Conservation (phyloP, 2,888 invertebrate species). For the Strigamia transsilvanica region DNA sequence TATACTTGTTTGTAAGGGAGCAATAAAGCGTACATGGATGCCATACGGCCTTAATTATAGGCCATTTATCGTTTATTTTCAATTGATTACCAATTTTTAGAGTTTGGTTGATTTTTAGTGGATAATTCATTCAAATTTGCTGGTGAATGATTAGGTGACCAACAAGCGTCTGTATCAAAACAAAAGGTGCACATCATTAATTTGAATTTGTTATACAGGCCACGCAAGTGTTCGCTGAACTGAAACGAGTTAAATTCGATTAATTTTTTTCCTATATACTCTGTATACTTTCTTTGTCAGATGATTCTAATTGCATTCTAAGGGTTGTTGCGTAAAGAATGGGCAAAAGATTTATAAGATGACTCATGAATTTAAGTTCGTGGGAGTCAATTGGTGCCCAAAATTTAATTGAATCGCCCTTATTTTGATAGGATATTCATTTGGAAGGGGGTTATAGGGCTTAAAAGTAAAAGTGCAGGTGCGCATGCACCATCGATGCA, state of each 20-base stretch:
- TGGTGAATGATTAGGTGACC: too few species aligned
- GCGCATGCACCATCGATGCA: slow-evolving; percentile 41
- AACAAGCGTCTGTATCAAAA: neutral
- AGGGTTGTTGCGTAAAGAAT: neutral
- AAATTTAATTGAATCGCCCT: slow-evolving; percentile 14
- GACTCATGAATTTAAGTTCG: slow-evolving; percentile 10
- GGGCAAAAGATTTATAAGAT: slow-evolving; percentile 6
- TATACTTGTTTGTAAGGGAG: neutral
- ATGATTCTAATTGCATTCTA: neutral
- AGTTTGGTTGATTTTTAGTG: too few species aligned
- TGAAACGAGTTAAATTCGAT: neutral
- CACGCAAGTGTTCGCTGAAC: neutral
- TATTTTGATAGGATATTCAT: slow-evolving; percentile 30
- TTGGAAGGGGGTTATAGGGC: neutral
- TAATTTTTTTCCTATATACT: neutral
- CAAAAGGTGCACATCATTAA: neutral
- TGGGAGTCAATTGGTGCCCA: neutral
- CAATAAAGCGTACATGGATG: neutral
- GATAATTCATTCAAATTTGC: neutral
- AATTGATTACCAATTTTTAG: neutral
- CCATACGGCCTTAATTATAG: neutral
- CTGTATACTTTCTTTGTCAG: neutral
- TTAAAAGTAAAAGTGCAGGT: slow-evolving; percentile 21
- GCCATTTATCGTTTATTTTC: neutral
- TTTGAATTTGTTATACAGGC: neutral